Evolutionary conservation across 2,888 invertebrate genomes (phyloP).

Genomic region (Orchestes rusci): DNA sequence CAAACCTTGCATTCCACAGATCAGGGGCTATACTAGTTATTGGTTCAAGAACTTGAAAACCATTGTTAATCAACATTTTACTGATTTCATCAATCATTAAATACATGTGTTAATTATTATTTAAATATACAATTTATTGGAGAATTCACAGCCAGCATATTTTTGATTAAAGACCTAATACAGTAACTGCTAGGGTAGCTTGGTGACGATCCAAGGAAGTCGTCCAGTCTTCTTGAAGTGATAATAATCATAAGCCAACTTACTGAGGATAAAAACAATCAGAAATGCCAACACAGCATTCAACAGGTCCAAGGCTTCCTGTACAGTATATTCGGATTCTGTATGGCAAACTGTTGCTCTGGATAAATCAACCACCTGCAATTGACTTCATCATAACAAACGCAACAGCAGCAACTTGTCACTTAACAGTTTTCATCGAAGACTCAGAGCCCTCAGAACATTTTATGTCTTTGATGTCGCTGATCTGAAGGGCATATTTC

Average conservation of each 20-base stretch:
- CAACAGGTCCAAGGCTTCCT: conserved; percentile 63
- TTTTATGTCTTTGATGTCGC: conserved; percentile 61
- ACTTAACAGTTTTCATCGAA: too few relatives aligned
- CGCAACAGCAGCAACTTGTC: too few relatives aligned
- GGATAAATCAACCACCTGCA: conserved; percentile 61
- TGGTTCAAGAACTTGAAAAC: too few relatives aligned
- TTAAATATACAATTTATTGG: too few relatives aligned
- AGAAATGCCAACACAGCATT: conserved; percentile 62
- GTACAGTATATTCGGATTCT: conserved; percentile 50
- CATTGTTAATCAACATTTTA: too few relatives aligned
- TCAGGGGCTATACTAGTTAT: too few relatives aligned
- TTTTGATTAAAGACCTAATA: too few relatives aligned
- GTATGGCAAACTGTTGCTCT: conserved; percentile 62
- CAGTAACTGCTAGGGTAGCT: conserved; percentile 58
- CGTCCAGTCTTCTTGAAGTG: conserved; percentile 70
- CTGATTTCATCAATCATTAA: too few relatives aligned
- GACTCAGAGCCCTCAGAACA: conserved; percentile 61
- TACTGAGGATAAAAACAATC: conserved; percentile 64
- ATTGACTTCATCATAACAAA: too few relatives aligned
- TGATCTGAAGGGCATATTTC: conserved; percentile 63
- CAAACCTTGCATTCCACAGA: too few relatives aligned
- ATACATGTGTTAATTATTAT: too few relatives aligned
- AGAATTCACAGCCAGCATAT: too few relatives aligned
- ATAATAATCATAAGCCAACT: conserved; percentile 76
- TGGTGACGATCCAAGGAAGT: conserved; percentile 76